These are phyloP conservation scores for Tortrix viridana DNA, from an alignment of 2,888 invertebrate species.

Conservation along the genomic window DNA sequence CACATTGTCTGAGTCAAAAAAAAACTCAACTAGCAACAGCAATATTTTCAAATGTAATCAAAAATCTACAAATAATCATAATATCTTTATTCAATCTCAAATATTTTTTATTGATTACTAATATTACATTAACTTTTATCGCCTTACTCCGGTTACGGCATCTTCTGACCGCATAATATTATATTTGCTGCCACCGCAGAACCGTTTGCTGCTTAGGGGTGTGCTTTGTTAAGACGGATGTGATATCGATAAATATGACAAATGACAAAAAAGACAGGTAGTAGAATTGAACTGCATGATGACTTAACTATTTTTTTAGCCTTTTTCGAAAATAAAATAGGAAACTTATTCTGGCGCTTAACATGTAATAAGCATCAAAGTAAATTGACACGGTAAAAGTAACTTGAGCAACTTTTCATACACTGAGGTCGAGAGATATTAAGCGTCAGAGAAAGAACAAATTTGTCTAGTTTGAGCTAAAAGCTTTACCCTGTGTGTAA, in stretches of 20 bases:
- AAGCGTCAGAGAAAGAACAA: no score
- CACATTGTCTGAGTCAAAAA: not conserved
- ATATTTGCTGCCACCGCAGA: slow-evolving; percentile 77
- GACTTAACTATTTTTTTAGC: no score
- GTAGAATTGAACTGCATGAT: no score
- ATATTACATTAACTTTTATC: slow-evolving; percentile 78
- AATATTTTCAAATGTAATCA: not conserved
- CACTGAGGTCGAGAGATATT: no score
- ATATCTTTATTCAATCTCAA: not conserved
- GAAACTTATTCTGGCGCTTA: no score
- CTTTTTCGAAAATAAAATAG: no score
- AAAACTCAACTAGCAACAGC: not conserved
- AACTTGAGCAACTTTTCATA: no score
- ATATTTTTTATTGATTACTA: slow-evolving; percentile 58
- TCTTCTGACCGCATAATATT: slow-evolving; percentile 77
- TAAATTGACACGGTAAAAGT: no score
- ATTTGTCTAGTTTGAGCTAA: no score
- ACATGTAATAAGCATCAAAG: no score
- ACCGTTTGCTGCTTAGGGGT: slow-evolving; percentile 76
- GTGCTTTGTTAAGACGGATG: not conserved
- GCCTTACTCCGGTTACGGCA: slow-evolving; percentile 63
- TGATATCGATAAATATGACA: slow-evolving; percentile 19
- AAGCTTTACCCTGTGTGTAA: no score
- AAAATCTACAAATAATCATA: not conserved
- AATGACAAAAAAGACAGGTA: no score